Base-by-base conservation (phyloP, 2,113 vertebrate genomes). In the Alligator mississippiensis region DNA sequence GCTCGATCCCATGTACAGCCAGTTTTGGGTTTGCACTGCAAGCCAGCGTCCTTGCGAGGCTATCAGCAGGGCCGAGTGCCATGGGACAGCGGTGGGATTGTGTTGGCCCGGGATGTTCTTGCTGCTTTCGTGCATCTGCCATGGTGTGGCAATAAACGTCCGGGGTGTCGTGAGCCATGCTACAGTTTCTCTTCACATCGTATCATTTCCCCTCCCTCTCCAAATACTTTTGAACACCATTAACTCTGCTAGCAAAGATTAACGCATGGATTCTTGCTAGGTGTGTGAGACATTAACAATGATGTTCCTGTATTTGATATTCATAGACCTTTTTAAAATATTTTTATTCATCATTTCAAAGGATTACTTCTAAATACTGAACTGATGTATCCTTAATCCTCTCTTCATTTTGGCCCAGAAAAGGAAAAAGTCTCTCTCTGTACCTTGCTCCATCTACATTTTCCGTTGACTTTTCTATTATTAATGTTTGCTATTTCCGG, bases 401-500 rank as follows among this genome's bases (percentile, higher is more conserved):
- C 47, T 78, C 58, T 72, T 76, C 60, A 74, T 95, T 95, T 93
- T 70, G 30, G 63, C 27, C 62, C 64, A 66, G 27, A 86, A 63
- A 92, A 75, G 72, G 87, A 92, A 85, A 88, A 83, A 89, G 82
- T 85, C 68, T 30, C 58, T 90, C 90, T 87, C 81, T 27, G 58
- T 70, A 57, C 7, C 61, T 59, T 90, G 54, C n/a, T 91, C 91
- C 34, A 84, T 91, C 86, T 54, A 11, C 55, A 38, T 94, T 89
- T n/a, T 79, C 92, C 83, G 92, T 70, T 82, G 89, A 91, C n/a
- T 82, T 87, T 91, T 62, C 85, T 30, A 58, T 92, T 77, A 89
- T 93, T 96, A 90, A 92, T 80, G 87, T 95, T 87, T 89, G 74
- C 77, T 66, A 10, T 89, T 96, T 89, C 61, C 62, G 84, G 88